Percentiles rank a stretch among this genome's conserved stretches.
These are phyloP conservation scores for Arrhopalites spinosus DNA, from an alignment of 2,888 invertebrate species.

Conservation along the genomic window DNA sequence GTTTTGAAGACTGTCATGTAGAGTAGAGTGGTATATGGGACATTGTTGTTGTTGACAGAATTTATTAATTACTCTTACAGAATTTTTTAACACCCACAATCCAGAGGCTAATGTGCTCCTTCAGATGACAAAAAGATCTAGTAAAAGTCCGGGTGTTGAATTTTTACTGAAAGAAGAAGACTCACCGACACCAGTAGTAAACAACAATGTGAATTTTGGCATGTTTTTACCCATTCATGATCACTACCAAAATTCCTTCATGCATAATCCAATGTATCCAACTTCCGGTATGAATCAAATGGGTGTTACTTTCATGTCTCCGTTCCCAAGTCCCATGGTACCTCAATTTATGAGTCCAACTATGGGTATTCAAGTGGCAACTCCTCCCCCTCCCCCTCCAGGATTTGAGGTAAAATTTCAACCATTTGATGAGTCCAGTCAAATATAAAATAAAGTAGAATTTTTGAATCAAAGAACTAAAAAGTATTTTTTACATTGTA, in stretches of 20 bases:
- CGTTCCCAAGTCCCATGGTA: slow-evolving; percentile 16
- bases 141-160: slow-evolving; percentile 31
- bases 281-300: not conserved
- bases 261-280: not conserved
- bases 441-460: no score
- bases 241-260: not conserved
- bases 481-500: no score
- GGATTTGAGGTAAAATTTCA: slow-evolving; percentile 41
- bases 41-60: not conserved
- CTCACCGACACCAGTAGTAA: not conserved
- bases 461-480: no score
- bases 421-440: slow-evolving; percentile 21
- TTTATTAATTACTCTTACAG: slow-evolving; percentile 20
- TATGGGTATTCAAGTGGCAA: slow-evolving; percentile 24
- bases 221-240: not conserved
- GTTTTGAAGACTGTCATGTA: not conserved
- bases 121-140: slow-evolving; percentile 15
- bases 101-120: slow-evolving; percentile 18
- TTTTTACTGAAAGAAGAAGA: slow-evolving; percentile 20
- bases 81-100: slow-evolving; percentile 10
- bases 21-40: not conserved
- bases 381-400: slow-evolving; percentile 43
- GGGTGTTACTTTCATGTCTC: slow-evolving; percentile 23
- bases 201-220: no score
- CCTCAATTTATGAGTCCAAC: slow-evolving; percentile 15